Percentiles rank a stretch among this genome's conserved stretches.
phyloP scores from a whole-genome alignment of 2,797 vertebrate genomes.

The Natrix natrix region DNA sequence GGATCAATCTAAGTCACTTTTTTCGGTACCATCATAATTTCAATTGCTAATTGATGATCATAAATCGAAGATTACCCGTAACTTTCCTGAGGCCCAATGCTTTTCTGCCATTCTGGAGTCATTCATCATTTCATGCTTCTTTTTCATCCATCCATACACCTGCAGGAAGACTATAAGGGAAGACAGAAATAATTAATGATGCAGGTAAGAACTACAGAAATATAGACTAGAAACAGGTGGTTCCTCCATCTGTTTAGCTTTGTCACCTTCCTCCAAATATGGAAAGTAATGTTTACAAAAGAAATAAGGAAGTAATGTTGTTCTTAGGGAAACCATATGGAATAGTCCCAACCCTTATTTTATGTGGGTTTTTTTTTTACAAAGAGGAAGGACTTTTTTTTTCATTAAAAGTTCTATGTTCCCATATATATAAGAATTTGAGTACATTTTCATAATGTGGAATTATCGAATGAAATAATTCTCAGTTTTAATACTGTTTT shows the following conservation, averaged over 20 bases:
- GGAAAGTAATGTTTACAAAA: not conserved
- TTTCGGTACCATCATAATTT: not conserved
- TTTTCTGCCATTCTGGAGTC: not conserved
- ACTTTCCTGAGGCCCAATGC: not conserved
- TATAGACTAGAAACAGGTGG: not conserved
- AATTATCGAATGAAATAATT: not conserved
- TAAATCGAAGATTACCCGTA: not conserved
- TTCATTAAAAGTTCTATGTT: not conserved
- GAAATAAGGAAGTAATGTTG: not conserved
- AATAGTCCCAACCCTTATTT: not conserved
- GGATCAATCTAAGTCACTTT: not conserved
- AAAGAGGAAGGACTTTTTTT: not conserved
- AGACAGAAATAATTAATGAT: not conserved
- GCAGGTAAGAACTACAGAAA: not conserved
- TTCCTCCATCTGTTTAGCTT: not conserved
- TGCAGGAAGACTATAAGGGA: not conserved
- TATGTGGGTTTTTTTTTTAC: not conserved
- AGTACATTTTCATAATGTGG: not conserved
- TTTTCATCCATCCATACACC: not conserved
- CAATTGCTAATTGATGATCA: not conserved
- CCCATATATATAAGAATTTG: not conserved
- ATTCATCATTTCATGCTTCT: not conserved
- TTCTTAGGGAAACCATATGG: not conserved
- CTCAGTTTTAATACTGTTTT: not conserved
- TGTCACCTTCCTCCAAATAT: not conserved